These are phyloP conservation scores for Homarus americanus DNA, from an alignment of 1,140 invertebrate genomes.

Conservation along the genomic window DNA sequence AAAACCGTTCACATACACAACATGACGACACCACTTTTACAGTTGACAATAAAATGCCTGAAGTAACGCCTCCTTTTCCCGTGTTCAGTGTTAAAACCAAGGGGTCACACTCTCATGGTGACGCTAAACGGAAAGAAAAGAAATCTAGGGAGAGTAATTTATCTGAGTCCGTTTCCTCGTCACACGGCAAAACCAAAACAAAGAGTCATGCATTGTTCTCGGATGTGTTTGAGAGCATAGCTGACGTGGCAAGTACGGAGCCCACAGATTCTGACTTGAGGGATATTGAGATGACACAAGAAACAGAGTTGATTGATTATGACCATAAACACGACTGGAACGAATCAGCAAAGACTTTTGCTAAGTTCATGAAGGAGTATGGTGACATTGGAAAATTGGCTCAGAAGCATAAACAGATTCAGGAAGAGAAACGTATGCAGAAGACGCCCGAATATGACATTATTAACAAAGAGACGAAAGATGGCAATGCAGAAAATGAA, in stretches of 20 bases:
- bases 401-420: neutral
- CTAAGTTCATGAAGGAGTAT: neutral
- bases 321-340: neutral
- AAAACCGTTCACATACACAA: neutral
- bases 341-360: neutral
- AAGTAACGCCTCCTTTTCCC: neutral
- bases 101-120: neutral
- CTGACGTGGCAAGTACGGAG: neutral
- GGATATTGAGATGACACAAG: neutral
- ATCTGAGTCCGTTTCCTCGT: neutral
- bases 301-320: neutral
- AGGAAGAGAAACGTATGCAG: neutral
- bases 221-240: neutral
- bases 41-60: neutral
- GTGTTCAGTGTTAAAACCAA: neutral
- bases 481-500: neutral
- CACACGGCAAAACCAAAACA: neutral
- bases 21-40: neutral
- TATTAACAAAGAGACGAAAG: neutral
- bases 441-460: neutral
- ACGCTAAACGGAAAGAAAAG: neutral
- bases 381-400: neutral
- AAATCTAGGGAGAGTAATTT: neutral
- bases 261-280: neutral
- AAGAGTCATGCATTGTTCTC: neutral